phyloP scores from a whole-genome alignment of 2,113 vertebrate species.

The Elephantulus edwardii region DNA sequence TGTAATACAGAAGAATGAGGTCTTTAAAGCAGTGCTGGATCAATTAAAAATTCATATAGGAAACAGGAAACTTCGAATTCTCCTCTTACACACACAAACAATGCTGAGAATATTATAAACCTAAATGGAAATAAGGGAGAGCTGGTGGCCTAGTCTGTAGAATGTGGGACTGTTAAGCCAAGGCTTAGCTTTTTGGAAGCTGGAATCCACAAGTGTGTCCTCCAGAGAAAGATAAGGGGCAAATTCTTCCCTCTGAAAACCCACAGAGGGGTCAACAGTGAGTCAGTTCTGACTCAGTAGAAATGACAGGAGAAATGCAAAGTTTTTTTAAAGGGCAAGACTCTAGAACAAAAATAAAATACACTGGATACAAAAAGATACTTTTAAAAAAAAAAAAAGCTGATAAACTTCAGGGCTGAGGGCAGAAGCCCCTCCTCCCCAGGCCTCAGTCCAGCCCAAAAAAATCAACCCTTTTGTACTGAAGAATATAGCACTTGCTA shows the following conservation, averaged over 20 bases:
- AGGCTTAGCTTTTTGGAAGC: too few relatives aligned
- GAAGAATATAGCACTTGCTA: not conserved
- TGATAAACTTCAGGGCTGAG: not conserved
- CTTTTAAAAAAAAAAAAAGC: too few relatives aligned
- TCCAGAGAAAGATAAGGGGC: too few relatives aligned
- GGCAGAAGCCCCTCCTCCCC: not conserved
- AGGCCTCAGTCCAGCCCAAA: not conserved
- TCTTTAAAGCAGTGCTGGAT: not conserved
- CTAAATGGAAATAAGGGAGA: too few relatives aligned
- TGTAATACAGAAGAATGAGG: rapidly evolving
- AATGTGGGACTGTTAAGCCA: too few relatives aligned
- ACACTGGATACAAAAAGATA: not conserved
- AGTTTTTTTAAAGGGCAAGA: too few relatives aligned
- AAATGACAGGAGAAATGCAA: too few relatives aligned
- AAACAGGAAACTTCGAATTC: not conserved
- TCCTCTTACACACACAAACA: not conserved
- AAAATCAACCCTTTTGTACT: not conserved
- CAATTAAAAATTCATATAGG: not conserved
- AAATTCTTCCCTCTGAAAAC: too few relatives aligned
- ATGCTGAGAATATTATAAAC: not conserved
- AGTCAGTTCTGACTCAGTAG: too few relatives aligned
- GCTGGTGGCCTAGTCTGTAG: too few relatives aligned
- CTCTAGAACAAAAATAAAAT: not conserved
- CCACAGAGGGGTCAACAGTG: too few relatives aligned
- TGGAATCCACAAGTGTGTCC: too few relatives aligned